Evolutionary conservation across 2,113 vertebrate genomes (phyloP).

Genomic region (Bubo scandiacus): DNA sequence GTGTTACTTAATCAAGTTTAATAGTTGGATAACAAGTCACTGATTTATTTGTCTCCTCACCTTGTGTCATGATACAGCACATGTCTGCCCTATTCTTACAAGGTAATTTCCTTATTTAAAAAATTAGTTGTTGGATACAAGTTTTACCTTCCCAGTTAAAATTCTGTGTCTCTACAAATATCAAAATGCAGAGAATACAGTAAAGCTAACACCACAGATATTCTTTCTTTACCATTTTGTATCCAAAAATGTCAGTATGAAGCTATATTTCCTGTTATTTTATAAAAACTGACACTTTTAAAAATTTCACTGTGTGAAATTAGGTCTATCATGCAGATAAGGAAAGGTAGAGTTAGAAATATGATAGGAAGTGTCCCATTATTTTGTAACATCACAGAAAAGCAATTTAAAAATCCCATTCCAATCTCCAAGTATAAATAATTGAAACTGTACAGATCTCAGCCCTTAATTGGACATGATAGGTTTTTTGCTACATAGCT

Average conservation of each 20-base stretch:
- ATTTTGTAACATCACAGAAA: not conserved
- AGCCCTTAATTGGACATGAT: conserved; percentile 49
- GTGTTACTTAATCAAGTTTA: not conserved
- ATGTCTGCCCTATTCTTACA: not conserved
- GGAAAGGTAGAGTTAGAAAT: not conserved
- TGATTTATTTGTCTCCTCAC: not conserved
- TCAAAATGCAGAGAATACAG: not conserved
- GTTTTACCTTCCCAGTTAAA: not conserved
- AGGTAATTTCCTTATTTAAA: not conserved
- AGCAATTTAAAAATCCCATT: conserved; percentile 37
- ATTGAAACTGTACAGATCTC: conserved; percentile 17
- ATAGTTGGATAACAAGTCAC: not conserved
- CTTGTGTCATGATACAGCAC: not conserved
- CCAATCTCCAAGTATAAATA: conserved; percentile 31
- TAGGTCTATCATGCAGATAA: not conserved
- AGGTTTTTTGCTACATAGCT: not conserved
- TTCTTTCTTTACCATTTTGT: not conserved
- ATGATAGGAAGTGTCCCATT: not conserved
- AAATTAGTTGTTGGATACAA: not conserved
- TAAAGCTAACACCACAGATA: not conserved
- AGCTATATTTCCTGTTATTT: not conserved
- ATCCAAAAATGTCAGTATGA: not conserved
- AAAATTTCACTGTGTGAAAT: not conserved
- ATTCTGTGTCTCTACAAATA: not conserved
- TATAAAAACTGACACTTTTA: not conserved